Evolutionary conservation across 1,140 invertebrate genomes (phyloP).

Genomic region (Lasioglossum albipes): DNA sequence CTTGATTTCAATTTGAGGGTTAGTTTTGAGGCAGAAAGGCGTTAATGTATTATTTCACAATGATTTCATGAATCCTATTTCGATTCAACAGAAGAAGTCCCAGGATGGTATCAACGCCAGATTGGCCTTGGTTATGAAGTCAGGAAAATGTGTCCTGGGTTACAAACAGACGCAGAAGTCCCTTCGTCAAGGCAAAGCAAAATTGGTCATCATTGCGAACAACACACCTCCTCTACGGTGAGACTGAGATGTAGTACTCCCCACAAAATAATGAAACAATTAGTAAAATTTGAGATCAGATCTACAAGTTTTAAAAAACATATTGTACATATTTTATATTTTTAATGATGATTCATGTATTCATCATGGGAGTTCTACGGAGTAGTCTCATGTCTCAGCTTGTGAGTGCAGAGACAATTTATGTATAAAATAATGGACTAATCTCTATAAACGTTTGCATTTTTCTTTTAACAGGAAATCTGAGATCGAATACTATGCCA

Average conservation of each 20-base stretch:
- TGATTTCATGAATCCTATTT: slow-evolving; percentile 1
- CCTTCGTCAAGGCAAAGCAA: slow-evolving; percentile 98
- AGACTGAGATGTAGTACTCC: slow-evolving; percentile 91
- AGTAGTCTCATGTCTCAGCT: slow-evolving; percentile 83
- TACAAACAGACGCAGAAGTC: slow-evolving; percentile 99
- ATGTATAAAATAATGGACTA: not conserved
- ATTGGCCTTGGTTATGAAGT: slow-evolving; percentile 99
- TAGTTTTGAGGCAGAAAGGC: too few relatives aligned
- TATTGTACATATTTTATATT: slow-evolving; percentile 9
- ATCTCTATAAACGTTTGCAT: not conserved
- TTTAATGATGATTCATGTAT: slow-evolving; percentile 28
- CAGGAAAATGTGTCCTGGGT: slow-evolving; percentile 98
- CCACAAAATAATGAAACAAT: slow-evolving; percentile 49
- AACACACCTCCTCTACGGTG: slow-evolving; percentile 98
- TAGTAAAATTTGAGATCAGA: slow-evolving; percentile 20
- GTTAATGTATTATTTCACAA: too few relatives aligned
- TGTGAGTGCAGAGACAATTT: slow-evolving; percentile 68
- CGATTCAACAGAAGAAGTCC: slow-evolving; percentile 93
- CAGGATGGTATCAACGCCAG: slow-evolving; percentile 99
- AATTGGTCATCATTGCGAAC: slow-evolving; percentile 99
- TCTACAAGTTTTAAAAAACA: not conserved
- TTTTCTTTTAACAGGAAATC: slow-evolving; percentile 89
- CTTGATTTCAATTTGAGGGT: too few relatives aligned
- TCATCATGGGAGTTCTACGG: slow-evolving; percentile 84
- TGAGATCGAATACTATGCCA: slow-evolving; percentile 99